A percentile compares a stretch with the other conserved stretches of the same genome.
phyloP scores from a whole-genome alignment of 2,888 invertebrate genomes.

The Drosophila merina region DNA sequence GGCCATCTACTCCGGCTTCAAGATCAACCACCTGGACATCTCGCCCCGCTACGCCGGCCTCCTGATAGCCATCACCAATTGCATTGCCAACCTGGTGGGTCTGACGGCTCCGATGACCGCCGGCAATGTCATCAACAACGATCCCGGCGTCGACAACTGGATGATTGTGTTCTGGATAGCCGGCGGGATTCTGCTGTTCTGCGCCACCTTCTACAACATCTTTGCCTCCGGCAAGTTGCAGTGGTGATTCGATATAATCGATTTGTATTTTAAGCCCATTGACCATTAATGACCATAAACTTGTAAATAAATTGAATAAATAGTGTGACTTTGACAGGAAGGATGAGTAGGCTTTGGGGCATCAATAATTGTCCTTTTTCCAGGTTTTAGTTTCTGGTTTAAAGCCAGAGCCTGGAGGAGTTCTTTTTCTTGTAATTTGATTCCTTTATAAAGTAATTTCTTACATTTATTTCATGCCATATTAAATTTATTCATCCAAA shows the following conservation, averaged over 20 bases:
- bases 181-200: not conserved
- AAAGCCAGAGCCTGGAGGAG: too few species aligned
- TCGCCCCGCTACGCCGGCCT: not conserved
- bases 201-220: conserved; percentile 1
- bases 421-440: not conserved
- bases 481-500: conserved; percentile 49
- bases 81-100: not conserved
- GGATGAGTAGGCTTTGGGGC: too few species aligned
- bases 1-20: conserved; percentile 2
- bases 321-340: too few species aligned
- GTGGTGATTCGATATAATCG: not conserved
- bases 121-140: not conserved
- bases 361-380: too few species aligned
- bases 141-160: not conserved
- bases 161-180: not conserved
- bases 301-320: not conserved
- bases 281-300: too few species aligned
- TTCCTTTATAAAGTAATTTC: not conserved
- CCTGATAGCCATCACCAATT: not conserved
- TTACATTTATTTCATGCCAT: conserved; percentile 29
- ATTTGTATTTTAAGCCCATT: too few species aligned
- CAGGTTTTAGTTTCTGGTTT: too few species aligned
- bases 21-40: not conserved
- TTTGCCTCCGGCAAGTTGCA: not conserved
- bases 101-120: not conserved